Evolutionary conservation across 1,140 invertebrate genomes (phyloP).

Genomic region (Brachionus rubens): DNA sequence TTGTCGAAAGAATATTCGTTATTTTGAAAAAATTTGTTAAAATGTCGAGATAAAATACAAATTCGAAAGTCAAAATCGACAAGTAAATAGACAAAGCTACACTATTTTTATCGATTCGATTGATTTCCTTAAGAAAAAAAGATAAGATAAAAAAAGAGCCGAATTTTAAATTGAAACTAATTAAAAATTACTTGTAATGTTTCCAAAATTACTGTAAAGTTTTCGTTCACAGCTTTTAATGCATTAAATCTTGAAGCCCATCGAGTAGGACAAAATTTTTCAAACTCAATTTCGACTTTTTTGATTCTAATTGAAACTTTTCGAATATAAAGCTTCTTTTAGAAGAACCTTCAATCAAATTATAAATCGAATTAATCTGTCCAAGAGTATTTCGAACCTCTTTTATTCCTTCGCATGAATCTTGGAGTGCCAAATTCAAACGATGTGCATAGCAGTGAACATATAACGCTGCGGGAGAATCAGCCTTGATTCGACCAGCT

Average conservation of each 20-base stretch:
- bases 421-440: not conserved
- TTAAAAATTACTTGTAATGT: slow-evolving; percentile 13
- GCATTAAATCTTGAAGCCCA: slow-evolving; percentile 13
- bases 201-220: not conserved
- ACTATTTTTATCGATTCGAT: not conserved
- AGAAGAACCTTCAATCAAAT: slow-evolving; percentile 40
- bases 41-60: slow-evolving; percentile 3
- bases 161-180: not conserved
- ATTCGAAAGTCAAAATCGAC: slow-evolving; percentile 14
- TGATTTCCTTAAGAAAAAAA: not conserved
- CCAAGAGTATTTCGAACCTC: slow-evolving; percentile 16
- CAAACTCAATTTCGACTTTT: not conserved
- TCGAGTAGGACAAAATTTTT: slow-evolving; percentile 31
- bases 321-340: slow-evolving; percentile 18
- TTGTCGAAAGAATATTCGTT: slow-evolving; percentile 8
- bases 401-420: not conserved
- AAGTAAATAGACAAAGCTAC: not conserved
- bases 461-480: not conserved
- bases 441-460: slow-evolving; percentile 29
- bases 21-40: not conserved
- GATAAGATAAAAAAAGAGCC: not conserved
- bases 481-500: not conserved
- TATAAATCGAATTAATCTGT: slow-evolving; percentile 8
- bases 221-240: not conserved
- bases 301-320: slow-evolving; percentile 6